phyloP scores from a whole-genome alignment of 2,797 vertebrate species.

The Fratercula arctica region DNA sequence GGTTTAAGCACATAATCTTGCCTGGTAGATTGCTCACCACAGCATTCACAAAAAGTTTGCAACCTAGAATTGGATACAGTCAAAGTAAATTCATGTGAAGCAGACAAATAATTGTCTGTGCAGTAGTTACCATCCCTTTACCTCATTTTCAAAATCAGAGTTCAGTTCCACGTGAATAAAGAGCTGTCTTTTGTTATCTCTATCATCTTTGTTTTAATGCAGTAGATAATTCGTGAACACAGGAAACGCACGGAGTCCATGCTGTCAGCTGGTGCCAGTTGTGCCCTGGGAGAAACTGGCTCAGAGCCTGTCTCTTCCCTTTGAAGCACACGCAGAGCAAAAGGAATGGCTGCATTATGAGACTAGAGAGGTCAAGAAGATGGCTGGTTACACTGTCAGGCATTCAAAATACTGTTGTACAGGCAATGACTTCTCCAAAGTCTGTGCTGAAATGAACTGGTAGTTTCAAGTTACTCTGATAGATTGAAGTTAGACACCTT shows the following conservation, averaged over 20 bases:
- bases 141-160: background rate
- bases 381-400: background rate
- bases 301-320: background rate
- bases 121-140: background rate
- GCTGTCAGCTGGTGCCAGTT: background rate
- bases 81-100: background rate
- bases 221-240: background rate
- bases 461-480: background rate
- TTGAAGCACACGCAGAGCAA: rapidly evolving
- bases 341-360: background rate
- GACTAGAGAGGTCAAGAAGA: background rate
- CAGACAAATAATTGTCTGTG: background rate
- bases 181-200: background rate
- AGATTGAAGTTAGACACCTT: background rate
- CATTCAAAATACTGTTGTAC: background rate
- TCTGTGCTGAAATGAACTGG: background rate
- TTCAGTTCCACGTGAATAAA: background rate
- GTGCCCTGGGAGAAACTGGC: background rate
- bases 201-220: background rate
- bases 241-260: rapidly evolving
- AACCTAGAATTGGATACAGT: background rate
- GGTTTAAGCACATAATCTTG: background rate
- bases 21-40: background rate
- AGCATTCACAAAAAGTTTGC: background rate
- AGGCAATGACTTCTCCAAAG: background rate